phyloP scores from a whole-genome alignment of 2,113 vertebrate genomes.

The Hippoglossus stenolepis region DNA sequence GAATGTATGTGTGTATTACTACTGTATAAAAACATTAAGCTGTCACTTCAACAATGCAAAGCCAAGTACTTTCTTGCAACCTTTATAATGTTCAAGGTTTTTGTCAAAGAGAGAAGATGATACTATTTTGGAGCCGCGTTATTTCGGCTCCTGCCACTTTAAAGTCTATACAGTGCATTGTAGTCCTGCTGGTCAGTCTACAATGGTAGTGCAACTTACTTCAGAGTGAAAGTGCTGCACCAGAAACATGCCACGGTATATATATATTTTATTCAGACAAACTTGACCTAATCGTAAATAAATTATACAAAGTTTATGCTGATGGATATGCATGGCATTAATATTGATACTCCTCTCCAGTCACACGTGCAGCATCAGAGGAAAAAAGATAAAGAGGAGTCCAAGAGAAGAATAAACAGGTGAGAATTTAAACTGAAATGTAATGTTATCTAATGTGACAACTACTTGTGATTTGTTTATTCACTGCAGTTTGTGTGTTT shows the following conservation, averaged over 20 bases:
- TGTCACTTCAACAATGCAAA: too few species aligned
- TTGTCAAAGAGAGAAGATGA: too few species aligned
- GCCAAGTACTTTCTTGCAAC: too few species aligned
- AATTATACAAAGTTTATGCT: background rate
- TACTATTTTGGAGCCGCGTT: too few species aligned
- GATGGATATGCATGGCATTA: constrained; percentile 4
- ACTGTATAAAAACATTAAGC: too few species aligned
- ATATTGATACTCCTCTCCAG: background rate
- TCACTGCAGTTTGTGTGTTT: background rate
- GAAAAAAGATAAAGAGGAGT: background rate
- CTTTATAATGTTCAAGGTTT: background rate
- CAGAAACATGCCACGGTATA: background rate
- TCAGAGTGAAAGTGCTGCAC: background rate
- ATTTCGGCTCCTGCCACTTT: too few species aligned
- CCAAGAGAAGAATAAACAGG: background rate
- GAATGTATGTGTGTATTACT: too few species aligned
- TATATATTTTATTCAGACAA: background rate
- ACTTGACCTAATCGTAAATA: background rate
- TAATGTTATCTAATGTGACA: background rate
- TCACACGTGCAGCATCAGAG: background rate
- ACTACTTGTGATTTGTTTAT: background rate
- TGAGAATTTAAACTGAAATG: constrained; percentile 1
- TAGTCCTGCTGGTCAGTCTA: background rate
- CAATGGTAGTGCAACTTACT: background rate
- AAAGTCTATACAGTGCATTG: background rate